Evolutionary conservation across 2,113 vertebrate genomes (phyloP), one percentile per base, ranked within the genome.

Genomic region (Hylia prasina): DNA sequence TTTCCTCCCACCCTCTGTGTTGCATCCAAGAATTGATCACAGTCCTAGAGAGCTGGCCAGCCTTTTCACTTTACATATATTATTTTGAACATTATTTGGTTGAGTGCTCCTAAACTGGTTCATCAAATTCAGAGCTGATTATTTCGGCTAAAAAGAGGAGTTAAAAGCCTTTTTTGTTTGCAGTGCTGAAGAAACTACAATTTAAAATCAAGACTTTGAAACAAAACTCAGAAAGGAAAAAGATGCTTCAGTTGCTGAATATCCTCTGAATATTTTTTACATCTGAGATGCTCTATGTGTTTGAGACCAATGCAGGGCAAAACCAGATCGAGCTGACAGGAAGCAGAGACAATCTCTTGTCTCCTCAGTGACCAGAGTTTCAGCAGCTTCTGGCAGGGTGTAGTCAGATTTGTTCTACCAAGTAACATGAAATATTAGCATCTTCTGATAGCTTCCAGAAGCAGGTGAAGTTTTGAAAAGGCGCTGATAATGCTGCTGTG

Each of bases 1-100:
- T 70, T 69, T 7, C 2, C 4, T 2, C 2, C 4, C 2, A 1
- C 10, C 7, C 7, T 1, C 5, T 3, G 2, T 64, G 9, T 23
- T 6, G 2, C 50, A 42, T 64, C 11, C n/a, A 57, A 60, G 20
- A 91, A 48, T 24, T 75, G 42, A 16, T 44, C 61, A 23, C 33
- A 37, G 16, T 33, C 82, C 21, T 69, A 30, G 48, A 61, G 63
- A 57, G 13, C 16, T 76, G n/a, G 24, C 8, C 16, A 37, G 2
- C 1, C 0, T 70, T 80, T 93, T 91, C 16, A n/a, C 50, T 73
- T 72, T 24, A 50, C 11, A 2, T 28, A 3, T 20, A 18, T 79
- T 66, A 33, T 47, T 78, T 73, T 58, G n/a, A 24, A 16, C 11
- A 7, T 61, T 51, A n/a, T 28, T 79, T 53, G 37, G 2, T 4